Evolutionary conservation across 2,888 invertebrate species (phyloP).

Genomic region (Eristalis intricaria): DNA sequence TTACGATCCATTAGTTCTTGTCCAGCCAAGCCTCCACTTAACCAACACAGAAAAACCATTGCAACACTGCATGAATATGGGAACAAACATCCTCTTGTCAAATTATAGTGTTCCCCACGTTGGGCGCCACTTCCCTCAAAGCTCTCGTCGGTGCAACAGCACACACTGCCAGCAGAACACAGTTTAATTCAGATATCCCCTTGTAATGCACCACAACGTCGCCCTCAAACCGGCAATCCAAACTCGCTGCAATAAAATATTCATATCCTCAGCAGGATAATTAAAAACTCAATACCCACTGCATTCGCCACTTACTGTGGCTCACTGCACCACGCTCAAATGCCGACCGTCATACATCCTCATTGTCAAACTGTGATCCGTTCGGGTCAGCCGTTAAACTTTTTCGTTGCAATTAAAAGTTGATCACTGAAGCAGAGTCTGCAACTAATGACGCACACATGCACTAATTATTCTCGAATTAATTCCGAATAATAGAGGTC

Average conservation of each 20-base stretch:
- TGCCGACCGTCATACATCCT: neutral
- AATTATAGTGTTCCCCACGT: no score
- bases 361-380: neutral
- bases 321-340: neutral
- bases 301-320: neutral
- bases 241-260: neutral
- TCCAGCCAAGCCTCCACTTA: no score
- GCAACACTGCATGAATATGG: no score
- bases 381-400: neutral
- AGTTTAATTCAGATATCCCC: neutral
- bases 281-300: neutral
- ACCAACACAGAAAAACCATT: no score
- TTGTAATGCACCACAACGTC: neutral
- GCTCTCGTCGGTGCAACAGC: no score
- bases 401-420: slow-evolving; percentile 18
- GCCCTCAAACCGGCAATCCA: neutral
- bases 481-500: slow-evolving; percentile 5
- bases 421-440: neutral
- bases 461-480: slow-evolving; percentile 23
- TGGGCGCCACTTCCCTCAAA: no score
- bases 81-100: no score
- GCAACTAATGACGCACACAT: slow-evolving; percentile 15
- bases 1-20: no score
- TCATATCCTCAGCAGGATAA: neutral
- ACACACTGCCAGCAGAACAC: no score